These are phyloP conservation scores for Chionodraco myersi DNA, from an alignment of 2,113 vertebrate species.

Conservation along the genomic window DNA sequence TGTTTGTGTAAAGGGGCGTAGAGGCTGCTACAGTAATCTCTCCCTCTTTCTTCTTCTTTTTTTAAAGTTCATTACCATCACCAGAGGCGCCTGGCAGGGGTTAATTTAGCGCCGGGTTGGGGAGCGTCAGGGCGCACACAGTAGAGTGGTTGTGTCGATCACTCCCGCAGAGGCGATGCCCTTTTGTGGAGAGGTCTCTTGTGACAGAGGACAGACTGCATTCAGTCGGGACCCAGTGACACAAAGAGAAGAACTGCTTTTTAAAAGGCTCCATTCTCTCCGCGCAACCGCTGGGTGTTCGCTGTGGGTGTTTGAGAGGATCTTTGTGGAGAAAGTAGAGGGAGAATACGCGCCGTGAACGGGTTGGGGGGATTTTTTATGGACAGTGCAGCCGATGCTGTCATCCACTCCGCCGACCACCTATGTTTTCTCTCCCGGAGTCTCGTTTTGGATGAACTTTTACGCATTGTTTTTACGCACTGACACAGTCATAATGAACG, in stretches of 20 bases:
- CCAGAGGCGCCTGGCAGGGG: conserved; percentile 66
- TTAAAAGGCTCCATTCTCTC: conserved; percentile 75
- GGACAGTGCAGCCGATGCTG: conserved; percentile 36
- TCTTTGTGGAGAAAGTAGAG: conserved; percentile 73
- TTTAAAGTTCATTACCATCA: conserved; percentile 63
- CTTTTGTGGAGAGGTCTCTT: conserved; percentile 81
- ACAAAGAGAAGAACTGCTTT: conserved; percentile 75
- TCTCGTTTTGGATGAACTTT: conserved; percentile 64
- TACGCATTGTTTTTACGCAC: conserved; percentile 63
- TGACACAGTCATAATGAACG: conserved; percentile 43
- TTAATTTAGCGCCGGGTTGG: conserved; percentile 64
- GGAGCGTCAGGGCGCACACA: conserved; percentile 66
- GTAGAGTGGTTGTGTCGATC: conserved; percentile 71
- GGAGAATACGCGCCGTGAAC: conserved; percentile 62
- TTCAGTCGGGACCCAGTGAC: conserved; percentile 72
- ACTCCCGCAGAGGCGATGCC: conserved; percentile 81
- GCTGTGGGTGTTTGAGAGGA: conserved; percentile 77
- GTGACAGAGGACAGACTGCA: conserved; percentile 76
- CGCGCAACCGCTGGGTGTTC: conserved; percentile 61
- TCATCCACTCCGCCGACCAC: conserved; percentile 36
- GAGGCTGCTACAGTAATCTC: conserved; percentile 38
- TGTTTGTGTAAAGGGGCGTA: conserved; percentile 70
- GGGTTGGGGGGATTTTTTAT: conserved; percentile 47
- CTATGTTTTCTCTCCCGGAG: conserved; percentile 23
- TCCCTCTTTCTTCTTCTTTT: background rate